A percentile compares a stretch with the other conserved stretches of the same genome.
These are phyloP conservation scores for Drosophila pseudotakahashii DNA, from an alignment of 2,888 invertebrate genomes.

Conservation along the genomic window DNA sequence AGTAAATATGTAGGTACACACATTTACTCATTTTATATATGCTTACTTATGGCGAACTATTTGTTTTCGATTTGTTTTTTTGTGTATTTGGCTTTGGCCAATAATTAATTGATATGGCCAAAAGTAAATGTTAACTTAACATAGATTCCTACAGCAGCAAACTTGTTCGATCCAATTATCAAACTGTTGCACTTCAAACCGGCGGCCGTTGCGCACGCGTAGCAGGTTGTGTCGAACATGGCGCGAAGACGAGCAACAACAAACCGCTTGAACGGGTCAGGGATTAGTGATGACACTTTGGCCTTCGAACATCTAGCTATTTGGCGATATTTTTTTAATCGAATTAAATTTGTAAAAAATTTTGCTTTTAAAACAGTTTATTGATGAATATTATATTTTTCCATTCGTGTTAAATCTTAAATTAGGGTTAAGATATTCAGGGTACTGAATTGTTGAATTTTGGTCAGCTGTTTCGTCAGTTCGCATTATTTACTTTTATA, in stretches of 20 bases:
- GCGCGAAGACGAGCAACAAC: constrained; percentile 14
- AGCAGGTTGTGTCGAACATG: constrained; percentile 21
- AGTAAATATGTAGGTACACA: neutral
- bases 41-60: neutral
- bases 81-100: neutral
- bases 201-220: constrained; percentile 59
- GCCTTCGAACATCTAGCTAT: neutral
- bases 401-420: too few relatives aligned
- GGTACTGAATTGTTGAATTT: too few relatives aligned
- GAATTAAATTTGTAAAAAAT: too few relatives aligned
- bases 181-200: constrained; percentile 25
- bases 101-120: neutral
- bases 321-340: too few relatives aligned
- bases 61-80: neutral
- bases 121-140: constrained; percentile 23
- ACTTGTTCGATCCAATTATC: constrained; percentile 44
- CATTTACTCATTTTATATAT: neutral
- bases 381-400: too few relatives aligned
- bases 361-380: too few relatives aligned
- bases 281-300: constrained; percentile 10
- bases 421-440: too few relatives aligned
- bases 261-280: constrained; percentile 32
- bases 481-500: too few relatives aligned
- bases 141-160: constrained; percentile 25
- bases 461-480: too few relatives aligned